These are phyloP conservation scores for Syngnathoides biaculeatus DNA, from an alignment of 2,113 vertebrate species.

Conservation along the genomic window DNA sequence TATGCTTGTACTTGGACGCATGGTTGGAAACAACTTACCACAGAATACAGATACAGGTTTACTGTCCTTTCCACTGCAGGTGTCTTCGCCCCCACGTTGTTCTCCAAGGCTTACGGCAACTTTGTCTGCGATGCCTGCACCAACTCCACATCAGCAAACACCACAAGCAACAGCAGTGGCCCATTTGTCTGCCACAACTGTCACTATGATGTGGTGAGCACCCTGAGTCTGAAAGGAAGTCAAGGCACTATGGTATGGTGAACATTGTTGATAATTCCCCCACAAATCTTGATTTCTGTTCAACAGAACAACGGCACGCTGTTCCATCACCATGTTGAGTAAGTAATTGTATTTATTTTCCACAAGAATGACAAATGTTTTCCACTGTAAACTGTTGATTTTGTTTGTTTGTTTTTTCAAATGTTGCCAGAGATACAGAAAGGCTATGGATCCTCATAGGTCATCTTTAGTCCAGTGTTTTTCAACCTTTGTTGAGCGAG, in stretches of 20 bases:
- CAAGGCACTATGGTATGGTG: neutral
- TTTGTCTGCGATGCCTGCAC: slow-evolving; percentile 82
- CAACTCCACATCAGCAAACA: slow-evolving; percentile 67
- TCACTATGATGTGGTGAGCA: slow-evolving; percentile 81
- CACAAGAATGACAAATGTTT: neutral
- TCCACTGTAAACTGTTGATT: neutral
- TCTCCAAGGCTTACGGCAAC: slow-evolving; percentile 86
- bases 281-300: slow-evolving; percentile 1
- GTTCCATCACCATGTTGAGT: slow-evolving; percentile 83
- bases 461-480: too few species aligned
- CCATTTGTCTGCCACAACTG: slow-evolving; percentile 80
- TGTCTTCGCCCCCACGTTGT: slow-evolving; percentile 84
- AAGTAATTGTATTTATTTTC: slow-evolving; percentile 55
- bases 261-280: neutral
- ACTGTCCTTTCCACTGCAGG: slow-evolving; percentile 59
- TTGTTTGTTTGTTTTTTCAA: neutral
- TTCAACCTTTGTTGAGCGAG: too few species aligned
- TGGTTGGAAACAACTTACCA: too few species aligned
- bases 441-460: too few species aligned
- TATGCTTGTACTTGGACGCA: too few species aligned
- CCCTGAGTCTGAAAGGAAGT: neutral
- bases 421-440: neutral
- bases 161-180: slow-evolving; percentile 66
- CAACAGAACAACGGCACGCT: slow-evolving; percentile 74
- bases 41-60: too few species aligned